A percentile compares a stretch with the other conserved stretches of the same genome.
Conservation (phyloP, 2,797 vertebrate species). For the Mormyrus proboscirostris region DNA sequence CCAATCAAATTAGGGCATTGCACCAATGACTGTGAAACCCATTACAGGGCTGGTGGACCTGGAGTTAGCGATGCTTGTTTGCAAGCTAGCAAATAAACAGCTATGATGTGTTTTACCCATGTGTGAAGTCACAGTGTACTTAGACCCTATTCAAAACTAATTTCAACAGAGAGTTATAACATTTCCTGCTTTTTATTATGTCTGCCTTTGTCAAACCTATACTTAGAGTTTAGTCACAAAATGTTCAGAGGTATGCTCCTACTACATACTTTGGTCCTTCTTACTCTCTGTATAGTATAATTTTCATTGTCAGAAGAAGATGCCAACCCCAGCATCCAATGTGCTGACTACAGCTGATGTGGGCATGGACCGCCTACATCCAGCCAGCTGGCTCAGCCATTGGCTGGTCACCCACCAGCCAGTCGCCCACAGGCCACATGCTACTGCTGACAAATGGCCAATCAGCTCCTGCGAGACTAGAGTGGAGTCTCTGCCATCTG, state of each 20-base stretch:
- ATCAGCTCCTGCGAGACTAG: slow-evolving; percentile 26
- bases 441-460: slow-evolving; percentile 29
- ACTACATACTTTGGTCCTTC: not conserved
- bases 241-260: not conserved
- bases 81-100: not conserved
- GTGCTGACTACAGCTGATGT: not conserved
- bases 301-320: not conserved
- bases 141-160: not conserved
- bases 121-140: not conserved
- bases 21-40: not conserved
- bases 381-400: slow-evolving; percentile 11
- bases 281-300: not conserved
- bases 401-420: slow-evolving; percentile 31
- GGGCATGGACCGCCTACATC: not conserved
- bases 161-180: not conserved
- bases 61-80: not conserved
- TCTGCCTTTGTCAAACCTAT: not conserved
- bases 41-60: not conserved
- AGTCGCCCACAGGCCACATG: slow-evolving; percentile 33
- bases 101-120: not conserved
- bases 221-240: not conserved
- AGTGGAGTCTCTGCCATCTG: slow-evolving; percentile 34
- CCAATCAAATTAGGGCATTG: not conserved
- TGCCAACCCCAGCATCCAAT: not conserved
- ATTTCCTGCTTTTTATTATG: not conserved